Percentiles rank a stretch among this genome's conserved stretches.
These are phyloP conservation scores for Zonitis immaculata DNA, from an alignment of 2,888 invertebrate genomes.

Conservation along the genomic window DNA sequence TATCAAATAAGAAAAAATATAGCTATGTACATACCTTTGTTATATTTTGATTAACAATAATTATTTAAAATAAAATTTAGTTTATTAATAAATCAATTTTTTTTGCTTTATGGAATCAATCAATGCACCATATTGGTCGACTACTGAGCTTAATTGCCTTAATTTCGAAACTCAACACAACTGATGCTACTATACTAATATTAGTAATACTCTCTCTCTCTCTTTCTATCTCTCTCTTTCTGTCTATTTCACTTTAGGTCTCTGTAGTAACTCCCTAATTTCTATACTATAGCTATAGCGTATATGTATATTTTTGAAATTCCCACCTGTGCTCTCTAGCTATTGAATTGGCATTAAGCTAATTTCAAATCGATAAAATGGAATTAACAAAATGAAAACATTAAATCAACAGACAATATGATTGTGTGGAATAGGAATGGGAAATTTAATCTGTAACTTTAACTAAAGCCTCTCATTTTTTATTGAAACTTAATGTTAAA, in stretches of 20 bases:
- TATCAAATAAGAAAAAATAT: no score
- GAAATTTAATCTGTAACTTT: neutral
- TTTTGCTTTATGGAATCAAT: constrained; percentile 38
- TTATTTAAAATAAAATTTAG: no score
- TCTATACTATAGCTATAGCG: no score
- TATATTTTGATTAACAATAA: no score
- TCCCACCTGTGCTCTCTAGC: constrained; percentile 29
- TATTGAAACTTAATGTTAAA: no score
- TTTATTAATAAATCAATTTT: constrained; percentile 1
- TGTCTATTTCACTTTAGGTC: no score
- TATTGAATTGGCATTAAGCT: constrained; percentile 26
- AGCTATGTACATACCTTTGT: no score
- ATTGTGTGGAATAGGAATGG: no score
- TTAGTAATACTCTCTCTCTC: neutral
- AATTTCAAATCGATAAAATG: constrained; percentile 26
- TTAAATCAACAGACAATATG: constrained; percentile 13
- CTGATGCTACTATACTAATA: constrained; percentile 16
- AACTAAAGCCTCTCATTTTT: no score
- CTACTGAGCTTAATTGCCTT: constrained; percentile 42
- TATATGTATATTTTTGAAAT: constrained; percentile 36
- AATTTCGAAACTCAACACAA: constrained; percentile 34
- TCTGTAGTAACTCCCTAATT: no score
- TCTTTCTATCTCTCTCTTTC: constrained; percentile 10
- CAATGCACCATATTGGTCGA: constrained; percentile 43
- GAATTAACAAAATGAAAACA: constrained; percentile 18